A percentile compares a stretch with the other conserved stretches of the same genome.
Conservation (phyloP, 1,140 invertebrate species). For the Gonioctena quinquepunctata region DNA sequence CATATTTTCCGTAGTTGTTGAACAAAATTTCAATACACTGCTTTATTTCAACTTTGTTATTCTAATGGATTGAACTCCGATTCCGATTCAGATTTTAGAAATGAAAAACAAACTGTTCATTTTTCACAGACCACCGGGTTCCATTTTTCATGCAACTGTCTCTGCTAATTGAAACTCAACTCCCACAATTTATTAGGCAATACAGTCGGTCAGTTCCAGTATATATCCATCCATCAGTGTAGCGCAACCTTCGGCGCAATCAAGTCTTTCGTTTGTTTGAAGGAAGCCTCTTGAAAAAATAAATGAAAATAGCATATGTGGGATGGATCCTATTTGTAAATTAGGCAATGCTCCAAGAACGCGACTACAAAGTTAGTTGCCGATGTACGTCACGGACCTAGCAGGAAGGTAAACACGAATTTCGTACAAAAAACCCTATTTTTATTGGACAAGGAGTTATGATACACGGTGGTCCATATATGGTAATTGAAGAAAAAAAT, state of each 20-base stretch:
- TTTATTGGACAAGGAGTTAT: too few species aligned
- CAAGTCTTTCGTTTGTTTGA: constrained; percentile 13
- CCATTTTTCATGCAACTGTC: too few species aligned
- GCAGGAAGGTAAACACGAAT: background rate
- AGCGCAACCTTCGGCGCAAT: background rate
- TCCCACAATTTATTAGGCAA: background rate
- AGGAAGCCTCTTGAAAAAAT: constrained; percentile 20
- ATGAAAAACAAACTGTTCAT: too few species aligned
- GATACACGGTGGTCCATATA: too few species aligned
- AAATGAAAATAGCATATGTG: constrained; percentile 31
- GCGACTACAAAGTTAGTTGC: constrained; percentile 18
- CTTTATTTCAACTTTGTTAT: too few species aligned
- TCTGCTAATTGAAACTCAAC: background rate
- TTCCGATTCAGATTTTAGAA: too few species aligned
- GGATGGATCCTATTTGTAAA: constrained; percentile 26
- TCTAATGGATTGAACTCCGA: too few species aligned
- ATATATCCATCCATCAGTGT: background rate
- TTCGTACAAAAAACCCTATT: too few species aligned
- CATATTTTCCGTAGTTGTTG: too few species aligned
- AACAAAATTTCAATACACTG: too few species aligned
- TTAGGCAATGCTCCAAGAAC: constrained; percentile 33
- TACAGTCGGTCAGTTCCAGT: background rate
- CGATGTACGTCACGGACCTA: background rate
- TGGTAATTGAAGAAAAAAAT: too few species aligned
- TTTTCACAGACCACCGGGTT: too few species aligned